Conservation (phyloP, 2,888 invertebrate genomes). For the Campoplex nolae region DNA sequence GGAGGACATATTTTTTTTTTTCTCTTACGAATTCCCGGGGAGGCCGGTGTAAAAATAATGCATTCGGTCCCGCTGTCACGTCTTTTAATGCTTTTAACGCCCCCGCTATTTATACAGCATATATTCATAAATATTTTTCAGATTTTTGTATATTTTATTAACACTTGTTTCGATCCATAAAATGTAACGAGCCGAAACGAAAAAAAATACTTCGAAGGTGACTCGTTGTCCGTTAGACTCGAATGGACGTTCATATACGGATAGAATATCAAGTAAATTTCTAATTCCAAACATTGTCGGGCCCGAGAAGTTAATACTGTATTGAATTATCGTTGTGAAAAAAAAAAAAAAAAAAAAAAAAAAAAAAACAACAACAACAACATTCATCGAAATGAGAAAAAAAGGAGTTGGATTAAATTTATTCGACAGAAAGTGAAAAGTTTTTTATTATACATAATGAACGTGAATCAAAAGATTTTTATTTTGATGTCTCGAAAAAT, state of each 20-base stretch:
- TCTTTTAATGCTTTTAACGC: constrained; percentile 43
- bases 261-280: not conserved
- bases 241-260: not conserved
- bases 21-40: constrained; percentile 41
- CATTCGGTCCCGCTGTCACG: constrained; percentile 38
- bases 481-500: not conserved
- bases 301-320: not conserved
- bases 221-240: not conserved
- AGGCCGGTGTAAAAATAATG: constrained; percentile 57
- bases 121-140: constrained; percentile 24
- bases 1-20: constrained; percentile 33
- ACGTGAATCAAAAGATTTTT: not conserved
- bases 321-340: not conserved
- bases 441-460: too few species aligned
- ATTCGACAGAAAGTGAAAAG: too few species aligned
- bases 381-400: too few species aligned
- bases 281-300: not conserved
- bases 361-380: not conserved
- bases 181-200: constrained; percentile 31
- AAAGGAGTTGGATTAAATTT: too few species aligned
- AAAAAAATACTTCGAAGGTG: not conserved
- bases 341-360: not conserved
- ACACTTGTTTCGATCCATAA: constrained; percentile 1
- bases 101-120: constrained; percentile 8
- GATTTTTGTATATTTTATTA: constrained; percentile 28